A percentile compares a stretch with the other conserved stretches of the same genome.
These are phyloP conservation scores for Rhynchotus rufescens DNA, from an alignment of 2,797 vertebrate species.

Conservation along the genomic window DNA sequence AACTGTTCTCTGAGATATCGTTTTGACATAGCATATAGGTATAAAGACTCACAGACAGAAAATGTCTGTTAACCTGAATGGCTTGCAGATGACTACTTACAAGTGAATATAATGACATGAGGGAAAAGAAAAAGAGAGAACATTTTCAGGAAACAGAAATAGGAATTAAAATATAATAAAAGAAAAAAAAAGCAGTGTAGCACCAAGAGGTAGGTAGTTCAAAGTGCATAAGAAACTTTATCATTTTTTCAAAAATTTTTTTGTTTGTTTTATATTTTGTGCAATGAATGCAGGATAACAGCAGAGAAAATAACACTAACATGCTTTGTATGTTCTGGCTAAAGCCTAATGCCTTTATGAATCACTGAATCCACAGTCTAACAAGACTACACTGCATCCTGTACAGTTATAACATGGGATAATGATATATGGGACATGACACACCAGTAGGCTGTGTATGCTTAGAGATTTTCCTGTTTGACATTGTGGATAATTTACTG, in stretches of 20 bases:
- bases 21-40: background rate
- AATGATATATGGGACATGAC: conserved; percentile 19
- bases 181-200: rapidly evolving
- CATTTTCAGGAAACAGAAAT: background rate
- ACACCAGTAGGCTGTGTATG: background rate
- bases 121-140: background rate
- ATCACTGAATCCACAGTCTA: conserved; percentile 35
- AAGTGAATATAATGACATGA: background rate
- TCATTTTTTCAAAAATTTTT: background rate
- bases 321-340: conserved; percentile 6
- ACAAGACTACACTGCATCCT: conserved; percentile 1
- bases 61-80: background rate
- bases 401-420: conserved; percentile 16
- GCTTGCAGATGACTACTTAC: background rate
- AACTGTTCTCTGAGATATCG: background rate
- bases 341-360: background rate
- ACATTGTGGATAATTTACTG: background rate
- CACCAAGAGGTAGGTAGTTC: background rate
- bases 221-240: background rate
- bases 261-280: background rate
- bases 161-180: background rate
- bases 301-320: background rate
- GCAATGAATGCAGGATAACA: background rate
- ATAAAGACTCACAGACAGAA: background rate
- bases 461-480: conserved; percentile 24